These are phyloP conservation scores for Camponotus vicinus DNA, from an alignment of 1,140 invertebrate species.

Conservation along the genomic window DNA sequence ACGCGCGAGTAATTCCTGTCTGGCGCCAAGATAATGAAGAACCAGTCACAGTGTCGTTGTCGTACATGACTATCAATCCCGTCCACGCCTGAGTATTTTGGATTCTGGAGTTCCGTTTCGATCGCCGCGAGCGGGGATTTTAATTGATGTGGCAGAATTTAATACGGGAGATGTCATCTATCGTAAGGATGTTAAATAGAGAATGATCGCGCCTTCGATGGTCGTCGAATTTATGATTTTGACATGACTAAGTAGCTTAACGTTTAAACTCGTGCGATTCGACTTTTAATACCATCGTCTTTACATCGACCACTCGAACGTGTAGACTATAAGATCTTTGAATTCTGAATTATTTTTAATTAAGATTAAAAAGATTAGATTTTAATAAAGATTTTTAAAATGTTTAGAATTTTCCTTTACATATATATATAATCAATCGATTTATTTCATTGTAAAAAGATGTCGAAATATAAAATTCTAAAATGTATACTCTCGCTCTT, in stretches of 20 bases:
- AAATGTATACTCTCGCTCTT: neutral
- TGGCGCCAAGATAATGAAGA: slow-evolving; percentile 73
- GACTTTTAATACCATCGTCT: no score
- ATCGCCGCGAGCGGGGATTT: slow-evolving; percentile 1
- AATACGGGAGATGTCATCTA: neutral
- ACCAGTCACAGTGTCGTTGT: slow-evolving; percentile 22
- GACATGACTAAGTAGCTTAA: neutral
- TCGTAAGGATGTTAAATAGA: neutral
- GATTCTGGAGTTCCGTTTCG: slow-evolving; percentile 26
- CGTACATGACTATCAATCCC: slow-evolving; percentile 49
- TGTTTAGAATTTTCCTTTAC: no score
- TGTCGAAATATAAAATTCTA: neutral
- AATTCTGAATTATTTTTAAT: neutral
- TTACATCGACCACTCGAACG: no score
- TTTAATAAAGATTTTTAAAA: no score
- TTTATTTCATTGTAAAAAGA: neutral
- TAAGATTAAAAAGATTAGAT: no score
- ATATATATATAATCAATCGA: no score
- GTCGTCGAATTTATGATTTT: slow-evolving; percentile 1
- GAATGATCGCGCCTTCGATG: neutral
- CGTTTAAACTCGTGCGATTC: no score
- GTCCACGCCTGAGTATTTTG: slow-evolving; percentile 31
- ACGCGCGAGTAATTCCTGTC: slow-evolving; percentile 57
- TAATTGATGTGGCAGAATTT: slow-evolving; percentile 29
- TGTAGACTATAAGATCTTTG: neutral